Conservation (phyloP, 1,140 invertebrate species). For the Lethrus apterus region DNA sequence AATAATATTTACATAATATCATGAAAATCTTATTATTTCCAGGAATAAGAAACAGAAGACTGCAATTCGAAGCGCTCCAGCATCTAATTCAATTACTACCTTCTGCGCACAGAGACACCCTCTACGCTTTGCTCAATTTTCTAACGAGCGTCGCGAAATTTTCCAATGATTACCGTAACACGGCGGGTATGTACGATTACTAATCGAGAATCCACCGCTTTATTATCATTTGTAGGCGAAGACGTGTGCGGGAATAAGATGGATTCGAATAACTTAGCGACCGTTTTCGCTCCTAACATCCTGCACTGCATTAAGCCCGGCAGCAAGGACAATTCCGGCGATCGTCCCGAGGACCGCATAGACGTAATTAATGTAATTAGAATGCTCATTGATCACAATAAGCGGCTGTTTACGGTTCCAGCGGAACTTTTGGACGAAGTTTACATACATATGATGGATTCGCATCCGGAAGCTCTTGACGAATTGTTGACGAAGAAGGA, state of each 20-base stretch:
- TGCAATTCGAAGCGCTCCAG: conserved; percentile 75
- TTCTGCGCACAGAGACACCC: conserved; percentile 77
- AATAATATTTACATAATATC: too few relatives aligned
- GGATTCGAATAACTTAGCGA: conserved; percentile 86
- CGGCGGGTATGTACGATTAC: conserved; percentile 39
- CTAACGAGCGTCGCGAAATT: conserved; percentile 70
- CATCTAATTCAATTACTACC: conserved; percentile 81
- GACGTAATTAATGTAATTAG: conserved; percentile 86
- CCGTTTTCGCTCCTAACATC: conserved; percentile 89
- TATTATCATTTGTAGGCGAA: conserved; percentile 44
- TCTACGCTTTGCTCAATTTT: conserved; percentile 74
- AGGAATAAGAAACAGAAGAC: conserved; percentile 72
- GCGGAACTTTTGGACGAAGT: conserved; percentile 77
- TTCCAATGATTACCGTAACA: conserved; percentile 55
- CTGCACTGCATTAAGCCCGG: conserved; percentile 68
- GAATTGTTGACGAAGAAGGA: conserved; percentile 49
- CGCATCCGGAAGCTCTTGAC: conserved; percentile 70
- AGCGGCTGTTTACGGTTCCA: conserved; percentile 67
- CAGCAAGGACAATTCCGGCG: conserved; percentile 52
- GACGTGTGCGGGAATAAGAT: conserved; percentile 82
- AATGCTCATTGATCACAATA: conserved; percentile 71
- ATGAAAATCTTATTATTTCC: conserved; percentile 22
- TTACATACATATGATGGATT: conserved; percentile 77
- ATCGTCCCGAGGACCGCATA: conserved; percentile 69
- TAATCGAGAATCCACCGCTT: not conserved